Conservation (phyloP, 2,888 invertebrate species). For the Phasia obesa region DNA sequence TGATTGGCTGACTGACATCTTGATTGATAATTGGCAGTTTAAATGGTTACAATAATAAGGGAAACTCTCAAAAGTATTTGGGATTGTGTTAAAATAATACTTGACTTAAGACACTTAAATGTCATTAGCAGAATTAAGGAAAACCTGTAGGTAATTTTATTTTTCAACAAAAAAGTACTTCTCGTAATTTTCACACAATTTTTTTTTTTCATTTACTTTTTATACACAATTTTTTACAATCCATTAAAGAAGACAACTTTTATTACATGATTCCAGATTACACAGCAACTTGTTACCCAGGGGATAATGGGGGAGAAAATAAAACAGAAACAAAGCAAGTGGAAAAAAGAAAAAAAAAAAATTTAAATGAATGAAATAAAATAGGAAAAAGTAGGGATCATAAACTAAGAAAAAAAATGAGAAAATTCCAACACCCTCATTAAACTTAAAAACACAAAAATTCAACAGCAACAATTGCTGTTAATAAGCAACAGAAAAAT, state of each 20-base stretch:
- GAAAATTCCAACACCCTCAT: slow-evolving; percentile 46
- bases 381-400: slow-evolving; percentile 20
- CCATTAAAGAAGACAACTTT: slow-evolving; percentile 68
- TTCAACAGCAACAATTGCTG: slow-evolving; percentile 61
- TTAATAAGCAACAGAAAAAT: slow-evolving; percentile 65
- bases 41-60: not conserved
- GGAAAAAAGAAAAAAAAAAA: not conserved
- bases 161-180: slow-evolving; percentile 19
- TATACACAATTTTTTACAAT: slow-evolving; percentile 56
- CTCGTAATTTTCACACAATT: not conserved
- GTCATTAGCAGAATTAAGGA: slow-evolving; percentile 62
- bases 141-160: slow-evolving; percentile 56
- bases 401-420: not conserved
- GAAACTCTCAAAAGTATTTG: not conserved
- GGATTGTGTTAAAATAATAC: not conserved
- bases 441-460: slow-evolving; percentile 29
- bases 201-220: slow-evolving; percentile 2
- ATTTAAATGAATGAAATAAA: too few species aligned
- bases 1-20: slow-evolving; percentile 49
- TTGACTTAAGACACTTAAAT: slow-evolving; percentile 52
- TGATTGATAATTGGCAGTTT: slow-evolving; percentile 53
- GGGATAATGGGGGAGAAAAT: slow-evolving; percentile 13
- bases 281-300: slow-evolving; percentile 66
- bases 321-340: slow-evolving; percentile 7
- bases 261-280: slow-evolving; percentile 67